Evolutionary conservation across 1,140 invertebrate species (phyloP).

Genomic region (Bombus fervidus): DNA sequence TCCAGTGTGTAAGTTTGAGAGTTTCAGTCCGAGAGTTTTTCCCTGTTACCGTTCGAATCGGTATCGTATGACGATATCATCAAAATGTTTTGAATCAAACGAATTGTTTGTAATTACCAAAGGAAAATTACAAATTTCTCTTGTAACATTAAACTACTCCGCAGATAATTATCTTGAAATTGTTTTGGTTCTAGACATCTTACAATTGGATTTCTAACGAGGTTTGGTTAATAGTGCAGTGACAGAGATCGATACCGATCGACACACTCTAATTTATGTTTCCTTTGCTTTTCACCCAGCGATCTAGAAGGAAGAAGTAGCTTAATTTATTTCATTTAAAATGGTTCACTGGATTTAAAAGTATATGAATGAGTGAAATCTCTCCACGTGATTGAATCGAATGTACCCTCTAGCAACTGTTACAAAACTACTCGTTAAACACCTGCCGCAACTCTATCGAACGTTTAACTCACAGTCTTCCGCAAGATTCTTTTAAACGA

Average conservation of each 20-base stretch:
- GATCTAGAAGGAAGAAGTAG: neutral
- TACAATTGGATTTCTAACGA: neutral
- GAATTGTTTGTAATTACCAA: no score
- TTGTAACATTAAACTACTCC: neutral
- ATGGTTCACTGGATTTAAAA: neutral
- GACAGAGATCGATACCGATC: neutral
- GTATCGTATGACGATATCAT: no score
- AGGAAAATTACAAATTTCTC: no score
- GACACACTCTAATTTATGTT: constrained; percentile 8
- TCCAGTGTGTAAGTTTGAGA: no score
- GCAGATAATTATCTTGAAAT: neutral
- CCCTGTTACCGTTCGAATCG: no score
- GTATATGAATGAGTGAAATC: constrained; percentile 29
- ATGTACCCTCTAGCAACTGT: constrained; percentile 22
- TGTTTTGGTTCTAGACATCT: neutral
- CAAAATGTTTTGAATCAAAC: no score
- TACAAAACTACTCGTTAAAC: constrained; percentile 41
- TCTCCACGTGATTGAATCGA: neutral
- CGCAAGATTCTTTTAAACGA: neutral
- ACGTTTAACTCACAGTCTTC: constrained; percentile 51
- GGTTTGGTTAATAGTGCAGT: neutral
- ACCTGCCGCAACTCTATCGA: constrained; percentile 41
- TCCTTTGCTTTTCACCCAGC: neutral
- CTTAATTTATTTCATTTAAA: neutral
- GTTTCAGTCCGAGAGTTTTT: no score